Evolutionary conservation across 2,797 vertebrate genomes (phyloP).

Genomic region (Falco biarmicus): DNA sequence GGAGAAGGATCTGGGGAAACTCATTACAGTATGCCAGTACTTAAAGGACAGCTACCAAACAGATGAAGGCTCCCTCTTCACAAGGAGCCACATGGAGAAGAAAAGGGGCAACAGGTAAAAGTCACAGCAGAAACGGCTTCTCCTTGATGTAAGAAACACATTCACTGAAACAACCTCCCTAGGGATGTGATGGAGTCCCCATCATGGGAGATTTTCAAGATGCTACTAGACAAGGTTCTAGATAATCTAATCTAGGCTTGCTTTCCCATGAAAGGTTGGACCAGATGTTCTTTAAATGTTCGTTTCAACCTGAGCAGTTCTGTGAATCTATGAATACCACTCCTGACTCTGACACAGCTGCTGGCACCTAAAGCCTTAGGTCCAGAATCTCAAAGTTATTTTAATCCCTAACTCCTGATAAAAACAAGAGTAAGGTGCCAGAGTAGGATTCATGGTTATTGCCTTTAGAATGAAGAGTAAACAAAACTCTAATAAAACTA

Average conservation of each 20-base stretch:
- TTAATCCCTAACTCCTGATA: neutral
- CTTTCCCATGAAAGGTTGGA: neutral
- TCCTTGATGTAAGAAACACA: neutral
- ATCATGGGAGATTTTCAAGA: neutral
- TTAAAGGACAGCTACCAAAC: neutral
- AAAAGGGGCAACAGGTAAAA: neutral
- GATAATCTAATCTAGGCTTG: too few relatives aligned
- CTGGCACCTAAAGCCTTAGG: neutral
- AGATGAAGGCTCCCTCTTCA: neutral
- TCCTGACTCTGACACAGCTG: neutral
- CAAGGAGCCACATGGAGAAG: neutral
- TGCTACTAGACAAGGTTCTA: neutral
- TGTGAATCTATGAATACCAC: neutral
- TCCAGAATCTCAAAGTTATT: neutral
- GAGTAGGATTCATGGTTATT: neutral
- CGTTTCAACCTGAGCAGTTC: neutral
- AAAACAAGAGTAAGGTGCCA: neutral
- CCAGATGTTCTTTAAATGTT: neutral
- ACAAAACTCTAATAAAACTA: neutral
- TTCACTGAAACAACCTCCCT: neutral
- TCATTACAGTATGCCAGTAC: neutral
- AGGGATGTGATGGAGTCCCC: neutral
- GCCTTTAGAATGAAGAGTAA: neutral
- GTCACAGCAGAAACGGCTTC: neutral
- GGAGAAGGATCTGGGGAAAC: neutral